Evolutionary conservation across 2,888 invertebrate species (phyloP), one percentile per base, ranked within the genome.

Genomic region (Ennomos quercinarius): DNA sequence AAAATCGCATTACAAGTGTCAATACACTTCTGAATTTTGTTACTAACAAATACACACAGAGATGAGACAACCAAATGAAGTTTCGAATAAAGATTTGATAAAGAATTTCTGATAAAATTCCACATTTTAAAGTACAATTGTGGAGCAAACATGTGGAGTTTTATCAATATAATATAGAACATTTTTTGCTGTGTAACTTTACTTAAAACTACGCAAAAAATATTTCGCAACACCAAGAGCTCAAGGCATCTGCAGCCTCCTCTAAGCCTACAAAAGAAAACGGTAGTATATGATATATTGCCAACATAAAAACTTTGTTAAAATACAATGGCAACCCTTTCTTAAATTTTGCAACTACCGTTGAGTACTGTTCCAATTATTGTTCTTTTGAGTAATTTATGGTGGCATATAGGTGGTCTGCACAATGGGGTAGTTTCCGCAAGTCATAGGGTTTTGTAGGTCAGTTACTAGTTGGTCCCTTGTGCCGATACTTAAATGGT

Each of bases 401-500:
- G 85, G 83, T 73, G 66, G 74, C 75, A 70, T 78, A 78, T 79
- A 84, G 90, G 89, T 90, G 89, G 91, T 87, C 89, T 68, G 59
- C 76, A 82, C 78, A 82, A 82, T 75, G 65, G 67, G 77, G 60
- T 61, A 64, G 71, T 71, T 85, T 87, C 80, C 84, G 89, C 89
- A 87, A 91, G 91, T 92, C 91, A 92, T 72, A 75, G 54, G 78
- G 77, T 73, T 88, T 90, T 91, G 89, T 89, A 89, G 87, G 89
- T 91, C 86, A 89, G 85, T 89, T 77, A 74, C 80, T 72, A 65
- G 64, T 47, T 68, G 72, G 73, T 77, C 80, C 74, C 79, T 78
- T 80, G 73, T 73, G 68, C 75, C 68, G 77, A 79, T 78, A 80
- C 63, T 73, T 72, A 77, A 76, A 77, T 78, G 73, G 69, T 68